Evolutionary conservation across 2,797 vertebrate species (phyloP), one percentile per base, ranked within the genome.

Genomic region (Neosilurus mollespiculum): DNA sequence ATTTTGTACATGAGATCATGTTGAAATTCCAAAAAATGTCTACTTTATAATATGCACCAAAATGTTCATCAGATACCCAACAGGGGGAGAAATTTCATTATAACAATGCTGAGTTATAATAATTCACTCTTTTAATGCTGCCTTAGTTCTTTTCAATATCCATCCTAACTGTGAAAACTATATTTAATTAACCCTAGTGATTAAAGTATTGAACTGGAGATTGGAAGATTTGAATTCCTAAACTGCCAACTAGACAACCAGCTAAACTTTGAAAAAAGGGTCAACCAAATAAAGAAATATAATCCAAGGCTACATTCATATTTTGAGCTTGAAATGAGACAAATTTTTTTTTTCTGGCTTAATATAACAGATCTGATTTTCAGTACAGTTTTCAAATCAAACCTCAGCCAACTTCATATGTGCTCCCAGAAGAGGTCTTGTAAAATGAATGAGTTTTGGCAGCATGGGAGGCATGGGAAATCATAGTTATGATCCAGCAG

Each of bases 371-470:
- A 20, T 43, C 26, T 37, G 43, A 49, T 70, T 70, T 43, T 49
- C 22, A 1, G 7, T 20, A 54, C 51, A 14, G 30, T n/a, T n/a
- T 51, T 54, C 7, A 11, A 22, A 49, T 71, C 43, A 24, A 49
- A 53, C 69, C 2, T 9, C 11, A 37, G 20, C 10, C 26, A n/a
- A 14, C 8, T 59, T 59, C 18, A n/a, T n/a, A 54, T 16, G 24
- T 10, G 22, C 6, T 16, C 15, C 26, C 26, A 58, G 54, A 11
- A 59, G 30, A 37, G 54, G 56, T 15, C 10, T 22, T 59, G 26
- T 10, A 59, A 76, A 58, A 76, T 59, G 26, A 76, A 58, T 34
- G 65, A 67, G 65, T 34, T 67, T 73, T n/a, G 67, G 4, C 70
- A 76, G 26, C 30, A 20, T 58, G 3, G 30, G 37, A 22, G 22